These are phyloP conservation scores for Hippocampus guttulatus DNA, from an alignment of 2,113 vertebrate species.

Conservation along the genomic window DNA sequence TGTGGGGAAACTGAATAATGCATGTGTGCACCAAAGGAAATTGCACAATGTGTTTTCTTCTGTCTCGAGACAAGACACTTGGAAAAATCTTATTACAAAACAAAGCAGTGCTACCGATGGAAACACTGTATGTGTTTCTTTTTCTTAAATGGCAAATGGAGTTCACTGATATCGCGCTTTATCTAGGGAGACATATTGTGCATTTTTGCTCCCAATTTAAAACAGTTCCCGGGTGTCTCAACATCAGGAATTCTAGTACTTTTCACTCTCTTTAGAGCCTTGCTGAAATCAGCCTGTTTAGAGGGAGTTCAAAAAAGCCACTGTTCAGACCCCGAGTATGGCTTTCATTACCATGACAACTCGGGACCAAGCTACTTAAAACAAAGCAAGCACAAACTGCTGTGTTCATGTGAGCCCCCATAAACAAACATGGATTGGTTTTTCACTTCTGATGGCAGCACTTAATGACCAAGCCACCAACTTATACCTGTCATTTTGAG, in stretches of 20 bases:
- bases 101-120: not conserved
- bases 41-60: constrained; percentile 11
- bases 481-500: no score
- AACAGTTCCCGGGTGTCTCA: not conserved
- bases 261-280: not conserved
- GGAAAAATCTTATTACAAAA: constrained; percentile 3
- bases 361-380: no score
- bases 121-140: not conserved
- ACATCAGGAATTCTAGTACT: not conserved
- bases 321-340: no score
- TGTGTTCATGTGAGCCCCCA: no score
- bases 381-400: no score
- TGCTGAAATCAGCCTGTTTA: not conserved
- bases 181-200: not conserved
- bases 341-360: no score
- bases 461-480: no score
- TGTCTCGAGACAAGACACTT: not conserved
- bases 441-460: no score
- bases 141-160: not conserved
- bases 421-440: no score
- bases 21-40: constrained; percentile 43
- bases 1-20: constrained; percentile 50
- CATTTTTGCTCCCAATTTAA: not conserved
- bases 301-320: not conserved
- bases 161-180: no score